Evolutionary conservation across 2,113 vertebrate genomes (phyloP).

Genomic region (Gopherus flavomarginatus): DNA sequence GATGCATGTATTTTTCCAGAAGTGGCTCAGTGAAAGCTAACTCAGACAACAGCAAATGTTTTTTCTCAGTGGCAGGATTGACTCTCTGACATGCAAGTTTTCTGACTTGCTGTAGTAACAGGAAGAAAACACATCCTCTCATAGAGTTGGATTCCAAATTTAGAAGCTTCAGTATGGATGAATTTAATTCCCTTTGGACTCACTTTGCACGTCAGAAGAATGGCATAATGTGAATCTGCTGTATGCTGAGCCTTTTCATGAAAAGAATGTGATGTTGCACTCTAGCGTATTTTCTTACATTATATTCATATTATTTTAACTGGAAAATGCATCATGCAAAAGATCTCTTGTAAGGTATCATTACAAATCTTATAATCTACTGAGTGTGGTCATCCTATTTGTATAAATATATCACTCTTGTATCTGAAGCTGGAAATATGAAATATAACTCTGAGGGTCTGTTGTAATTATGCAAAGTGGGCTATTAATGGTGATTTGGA

Average conservation of each 20-base stretch:
- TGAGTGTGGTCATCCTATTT: too few relatives aligned
- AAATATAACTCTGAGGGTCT: too few relatives aligned
- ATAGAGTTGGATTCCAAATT: neutral
- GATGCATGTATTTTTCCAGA: neutral
- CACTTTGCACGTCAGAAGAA: neutral
- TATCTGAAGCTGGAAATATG: too few relatives aligned
- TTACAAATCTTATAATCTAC: too few relatives aligned
- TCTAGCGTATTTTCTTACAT: too few relatives aligned
- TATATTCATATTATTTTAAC: too few relatives aligned
- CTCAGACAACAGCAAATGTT: neutral
- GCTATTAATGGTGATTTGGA: too few relatives aligned
- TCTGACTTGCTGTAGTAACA: neutral
- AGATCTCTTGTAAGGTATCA: too few relatives aligned
- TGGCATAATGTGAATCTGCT: neutral
- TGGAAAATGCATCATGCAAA: too few relatives aligned
- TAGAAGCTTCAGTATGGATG: constrained; percentile 4
- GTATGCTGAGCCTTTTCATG: neutral
- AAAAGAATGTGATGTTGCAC: neutral
- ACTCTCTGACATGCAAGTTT: neutral
- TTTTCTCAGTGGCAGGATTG: neutral
- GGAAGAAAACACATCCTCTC: neutral
- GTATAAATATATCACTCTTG: too few relatives aligned
- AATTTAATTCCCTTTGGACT: neutral
- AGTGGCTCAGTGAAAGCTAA: neutral
- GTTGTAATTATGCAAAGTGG: too few relatives aligned